Base-by-base conservation (phyloP, 2,888 invertebrate species). In the Sphaerophoria taeniata region DNA sequence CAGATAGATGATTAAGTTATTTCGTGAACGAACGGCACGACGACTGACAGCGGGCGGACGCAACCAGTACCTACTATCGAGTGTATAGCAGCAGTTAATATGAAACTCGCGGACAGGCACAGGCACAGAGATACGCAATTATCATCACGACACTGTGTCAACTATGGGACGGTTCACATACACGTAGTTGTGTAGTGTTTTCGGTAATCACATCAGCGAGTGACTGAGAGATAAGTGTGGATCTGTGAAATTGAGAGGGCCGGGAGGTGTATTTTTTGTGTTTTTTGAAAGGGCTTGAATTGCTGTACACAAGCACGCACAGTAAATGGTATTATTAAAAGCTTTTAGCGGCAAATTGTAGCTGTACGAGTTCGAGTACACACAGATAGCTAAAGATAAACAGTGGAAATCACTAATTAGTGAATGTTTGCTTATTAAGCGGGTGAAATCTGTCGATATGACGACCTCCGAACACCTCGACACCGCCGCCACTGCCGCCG, bases 1-100 rank as follows among this genome's bases (percentile, higher is more conserved):
- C 53, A 82, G 77, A 72, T 76, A 72, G 65, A 61, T 76, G 60
- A 82, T 82, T 82, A 76, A 76, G 67, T 47, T 76, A 47, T 75
- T 67, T 58, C 56, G 45, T 65, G 56, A 65, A 58, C 63, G 24
- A 24, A 24, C 24, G 24, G 24, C 24, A 24, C 24, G 24, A 24
- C 24, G 24, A 24, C 24, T 24, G 24, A 24, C 24, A 24, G 24
- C 24, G 24, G 24, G 24, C 24, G 24, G 24, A 24, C 24, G 24
- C 24, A 24, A 24, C 24, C 24, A 24, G 24, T 24, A 24, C 24
- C 24, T 24, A 58, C 70, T 65, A 67, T 69, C 72, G 72, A 47
- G 63, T 60, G 47, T 45, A 55, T 24, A 24, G 1, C 55, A 43
- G 76, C 55, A 43, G 76, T 61, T 60, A 63, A 63, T 63, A 47